A percentile compares a stretch with the other conserved stretches of the same genome.
Conservation (phyloP, 2,113 vertebrate genomes). For the Chionis minor region DNA sequence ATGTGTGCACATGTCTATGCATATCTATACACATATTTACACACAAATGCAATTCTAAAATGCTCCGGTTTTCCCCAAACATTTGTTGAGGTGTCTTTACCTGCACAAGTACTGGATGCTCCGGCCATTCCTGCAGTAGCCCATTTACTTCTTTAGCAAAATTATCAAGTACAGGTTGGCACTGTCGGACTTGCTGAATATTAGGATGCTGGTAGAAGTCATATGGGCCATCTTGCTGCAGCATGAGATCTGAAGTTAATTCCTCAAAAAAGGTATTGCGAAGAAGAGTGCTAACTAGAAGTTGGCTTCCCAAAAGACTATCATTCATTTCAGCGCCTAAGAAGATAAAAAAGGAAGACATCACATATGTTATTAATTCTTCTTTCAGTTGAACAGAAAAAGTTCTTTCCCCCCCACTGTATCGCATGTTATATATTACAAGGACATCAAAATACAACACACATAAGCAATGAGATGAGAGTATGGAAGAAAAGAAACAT, state of each 20-base stretch:
- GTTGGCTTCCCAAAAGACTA: conserved; percentile 83
- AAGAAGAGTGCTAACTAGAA: conserved; percentile 86
- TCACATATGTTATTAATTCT: background rate
- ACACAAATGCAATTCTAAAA: background rate
- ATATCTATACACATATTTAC: background rate
- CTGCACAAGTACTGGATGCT: conserved; percentile 91
- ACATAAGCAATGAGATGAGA: background rate
- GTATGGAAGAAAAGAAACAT: background rate
- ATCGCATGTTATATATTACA: background rate
- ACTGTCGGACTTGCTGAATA: conserved; percentile 83
- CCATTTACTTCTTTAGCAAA: conserved; percentile 78
- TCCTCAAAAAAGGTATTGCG: conserved; percentile 85
- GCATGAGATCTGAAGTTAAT: conserved; percentile 67
- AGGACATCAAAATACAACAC: background rate
- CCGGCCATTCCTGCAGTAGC: conserved; percentile 91
- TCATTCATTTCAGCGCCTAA: conserved; percentile 87
- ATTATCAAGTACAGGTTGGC: conserved; percentile 84
- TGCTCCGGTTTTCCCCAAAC: background rate
- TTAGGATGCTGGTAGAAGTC: conserved; percentile 96
- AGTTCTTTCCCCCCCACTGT: fast-evolving
- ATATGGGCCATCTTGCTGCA: conserved; percentile 84
- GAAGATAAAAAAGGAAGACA: background rate
- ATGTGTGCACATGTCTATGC: fast-evolving
- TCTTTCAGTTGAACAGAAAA: background rate
- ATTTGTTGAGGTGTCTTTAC: conserved; percentile 60